Percentiles rank a stretch among this genome's conserved stretches.
phyloP scores from a whole-genome alignment of 2,888 invertebrate genomes.

The Abscondita cerata region DNA sequence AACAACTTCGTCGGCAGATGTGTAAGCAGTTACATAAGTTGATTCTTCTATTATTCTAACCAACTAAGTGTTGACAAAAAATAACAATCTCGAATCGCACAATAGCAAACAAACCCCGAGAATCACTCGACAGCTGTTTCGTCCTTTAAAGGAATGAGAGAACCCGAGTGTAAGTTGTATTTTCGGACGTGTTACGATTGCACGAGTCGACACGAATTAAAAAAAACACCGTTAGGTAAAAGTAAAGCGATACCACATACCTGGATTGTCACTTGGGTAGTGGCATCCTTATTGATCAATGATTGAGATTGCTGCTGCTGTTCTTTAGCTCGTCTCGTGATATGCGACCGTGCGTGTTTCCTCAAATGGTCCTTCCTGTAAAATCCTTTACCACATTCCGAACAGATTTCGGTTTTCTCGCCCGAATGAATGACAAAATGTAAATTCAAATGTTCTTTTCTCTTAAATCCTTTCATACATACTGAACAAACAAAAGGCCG shows the following conservation, averaged over 20 bases:
- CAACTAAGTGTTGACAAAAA: no score
- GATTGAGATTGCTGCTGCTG: conserved; percentile 60
- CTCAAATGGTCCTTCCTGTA: conserved; percentile 82
- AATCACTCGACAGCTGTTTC: no score
- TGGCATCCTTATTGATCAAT: conserved; percentile 42
- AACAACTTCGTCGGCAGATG: no score
- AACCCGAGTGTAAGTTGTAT: no score
- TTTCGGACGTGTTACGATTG: no score
- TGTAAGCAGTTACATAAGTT: no score
- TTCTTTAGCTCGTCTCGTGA: conserved; percentile 77
- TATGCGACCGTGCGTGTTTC: conserved; percentile 80
- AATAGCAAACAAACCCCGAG: no score
- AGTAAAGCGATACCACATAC: conserved; percentile 44
- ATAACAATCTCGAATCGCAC: no score
- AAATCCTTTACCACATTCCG: conserved; percentile 79
- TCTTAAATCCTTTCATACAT: conserved; percentile 77
- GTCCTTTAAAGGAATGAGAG: no score
- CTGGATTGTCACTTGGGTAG: conserved; percentile 55
- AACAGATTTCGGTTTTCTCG: conserved; percentile 81
- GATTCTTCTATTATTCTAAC: no score
- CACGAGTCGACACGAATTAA: no score
- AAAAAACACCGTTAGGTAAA: no score
- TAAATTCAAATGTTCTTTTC: conserved; percentile 82
- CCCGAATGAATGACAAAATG: conserved; percentile 87
- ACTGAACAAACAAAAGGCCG: conserved; percentile 80